phyloP scores from a whole-genome alignment of 2,113 vertebrate species.

The Macaca mulatta region DNA sequence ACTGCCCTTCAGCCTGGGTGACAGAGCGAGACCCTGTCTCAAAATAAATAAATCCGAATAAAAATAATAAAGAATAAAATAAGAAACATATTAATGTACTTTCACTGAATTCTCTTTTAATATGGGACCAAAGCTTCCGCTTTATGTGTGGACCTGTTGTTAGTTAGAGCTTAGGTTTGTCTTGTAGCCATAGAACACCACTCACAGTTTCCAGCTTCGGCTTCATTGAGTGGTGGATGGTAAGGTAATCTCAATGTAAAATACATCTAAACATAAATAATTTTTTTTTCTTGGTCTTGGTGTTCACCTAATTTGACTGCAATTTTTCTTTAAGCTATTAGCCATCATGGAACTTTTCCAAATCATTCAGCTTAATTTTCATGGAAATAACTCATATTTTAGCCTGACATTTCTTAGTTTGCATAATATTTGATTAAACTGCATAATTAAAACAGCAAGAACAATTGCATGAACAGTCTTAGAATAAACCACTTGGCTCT shows the following conservation, averaged over 20 bases:
- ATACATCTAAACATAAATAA: background rate
- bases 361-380: constrained; percentile 10
- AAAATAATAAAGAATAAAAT: too few species aligned
- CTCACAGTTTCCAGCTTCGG: background rate
- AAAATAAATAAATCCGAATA: too few species aligned
- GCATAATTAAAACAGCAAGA: constrained; percentile 25
- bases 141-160: background rate
- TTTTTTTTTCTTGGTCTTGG: background rate
- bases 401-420: background rate
- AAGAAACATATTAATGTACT: background rate
- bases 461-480: background rate
- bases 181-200: background rate
- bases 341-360: background rate
- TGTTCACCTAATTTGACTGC: constrained; percentile 7
- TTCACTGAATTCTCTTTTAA: background rate
- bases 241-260: background rate
- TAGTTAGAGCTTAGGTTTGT: background rate
- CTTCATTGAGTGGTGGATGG: background rate
- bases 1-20: too few species aligned
- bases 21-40: too few species aligned
- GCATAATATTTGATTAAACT: constrained; percentile 5
- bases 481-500: background rate
- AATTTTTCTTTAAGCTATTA: background rate
- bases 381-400: constrained; percentile 21
- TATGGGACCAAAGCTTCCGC: background rate